A percentile compares a stretch with the other conserved stretches of the same genome.
phyloP scores from a whole-genome alignment of 2,797 vertebrate species.

The Lemur catta region DNA sequence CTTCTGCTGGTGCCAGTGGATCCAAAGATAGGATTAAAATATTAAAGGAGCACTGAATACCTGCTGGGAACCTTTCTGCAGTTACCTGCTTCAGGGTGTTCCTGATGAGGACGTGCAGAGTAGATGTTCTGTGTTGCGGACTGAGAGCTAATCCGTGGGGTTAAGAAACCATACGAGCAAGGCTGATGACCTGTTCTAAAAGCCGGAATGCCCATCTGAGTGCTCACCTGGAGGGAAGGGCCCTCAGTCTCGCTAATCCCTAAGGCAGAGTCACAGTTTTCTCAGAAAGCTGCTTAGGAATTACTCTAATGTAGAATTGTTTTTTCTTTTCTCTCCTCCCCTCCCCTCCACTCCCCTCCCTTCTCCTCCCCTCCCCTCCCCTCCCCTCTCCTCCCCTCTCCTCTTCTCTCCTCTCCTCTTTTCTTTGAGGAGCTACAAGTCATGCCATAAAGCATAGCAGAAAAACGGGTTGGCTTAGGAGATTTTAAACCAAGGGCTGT shows the following conservation, averaged over 20 bases:
- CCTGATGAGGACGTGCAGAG: not conserved
- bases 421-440: not conserved
- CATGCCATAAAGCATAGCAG: not conserved
- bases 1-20: not conserved
- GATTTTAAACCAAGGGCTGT: not conserved
- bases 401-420: no score
- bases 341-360: no score
- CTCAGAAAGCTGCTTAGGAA: not conserved
- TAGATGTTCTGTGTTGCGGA: not conserved
- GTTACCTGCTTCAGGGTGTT: not conserved
- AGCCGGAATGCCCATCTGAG: not conserved
- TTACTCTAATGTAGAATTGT: not conserved
- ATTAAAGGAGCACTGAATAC: not conserved
- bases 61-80: not conserved
- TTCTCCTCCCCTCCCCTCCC: no score
- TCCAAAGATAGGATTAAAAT: not conserved
- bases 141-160: not conserved
- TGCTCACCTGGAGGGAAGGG: not conserved
- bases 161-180: not conserved
- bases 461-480: not conserved
- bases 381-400: no score
- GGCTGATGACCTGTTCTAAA: not conserved
- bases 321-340: no score
- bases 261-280: not conserved
- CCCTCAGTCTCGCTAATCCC: not conserved